A percentile compares a stretch with the other conserved stretches of the same genome.
Evolutionary conservation across 2,888 invertebrate genomes (phyloP).

Genomic region (Gymnocheta viridis): DNA sequence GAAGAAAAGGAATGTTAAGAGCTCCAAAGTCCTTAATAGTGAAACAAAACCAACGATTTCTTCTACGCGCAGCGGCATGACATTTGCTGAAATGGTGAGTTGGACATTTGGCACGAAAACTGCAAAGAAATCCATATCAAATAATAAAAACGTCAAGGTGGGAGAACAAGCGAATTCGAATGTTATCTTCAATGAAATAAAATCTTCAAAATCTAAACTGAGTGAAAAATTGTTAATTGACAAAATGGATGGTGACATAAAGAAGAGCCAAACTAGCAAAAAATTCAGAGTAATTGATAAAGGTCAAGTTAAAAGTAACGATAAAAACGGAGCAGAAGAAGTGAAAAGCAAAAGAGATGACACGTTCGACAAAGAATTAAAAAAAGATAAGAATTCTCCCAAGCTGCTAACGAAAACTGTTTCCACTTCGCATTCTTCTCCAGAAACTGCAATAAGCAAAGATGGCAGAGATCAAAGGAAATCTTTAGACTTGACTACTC

Average conservation of each 20-base stretch:
- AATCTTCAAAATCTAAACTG: conserved; percentile 68
- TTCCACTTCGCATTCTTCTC: not conserved
- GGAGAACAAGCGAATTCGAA: conserved; percentile 65
- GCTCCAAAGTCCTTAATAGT: conserved; percentile 21
- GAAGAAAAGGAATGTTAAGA: conserved; percentile 67
- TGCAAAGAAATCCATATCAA: conserved; percentile 18
- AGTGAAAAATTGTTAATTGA: conserved; percentile 64
- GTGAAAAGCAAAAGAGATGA: conserved; percentile 54
- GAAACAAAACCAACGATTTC: conserved; percentile 26
- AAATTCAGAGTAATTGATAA: conserved; percentile 57
- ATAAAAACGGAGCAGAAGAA: conserved; percentile 47
- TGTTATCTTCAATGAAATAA: conserved; percentile 22
- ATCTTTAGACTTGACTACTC: conserved; percentile 18
- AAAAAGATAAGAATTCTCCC: conserved; percentile 52
- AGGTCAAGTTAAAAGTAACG: conserved; percentile 16
- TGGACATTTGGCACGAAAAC: conserved; percentile 66
- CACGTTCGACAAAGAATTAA: conserved; percentile 22
- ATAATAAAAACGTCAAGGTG: conserved; percentile 59
- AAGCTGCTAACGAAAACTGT: conserved; percentile 63
- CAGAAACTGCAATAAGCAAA: not conserved
- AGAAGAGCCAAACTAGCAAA: conserved; percentile 49
- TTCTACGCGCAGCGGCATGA: conserved; percentile 33
- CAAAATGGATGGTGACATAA: conserved; percentile 64
- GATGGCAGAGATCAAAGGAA: conserved; percentile 35
- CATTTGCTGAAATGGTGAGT: conserved; percentile 65